phyloP scores from a whole-genome alignment of 2,888 invertebrate species.

The Phymatocera aterrima region DNA sequence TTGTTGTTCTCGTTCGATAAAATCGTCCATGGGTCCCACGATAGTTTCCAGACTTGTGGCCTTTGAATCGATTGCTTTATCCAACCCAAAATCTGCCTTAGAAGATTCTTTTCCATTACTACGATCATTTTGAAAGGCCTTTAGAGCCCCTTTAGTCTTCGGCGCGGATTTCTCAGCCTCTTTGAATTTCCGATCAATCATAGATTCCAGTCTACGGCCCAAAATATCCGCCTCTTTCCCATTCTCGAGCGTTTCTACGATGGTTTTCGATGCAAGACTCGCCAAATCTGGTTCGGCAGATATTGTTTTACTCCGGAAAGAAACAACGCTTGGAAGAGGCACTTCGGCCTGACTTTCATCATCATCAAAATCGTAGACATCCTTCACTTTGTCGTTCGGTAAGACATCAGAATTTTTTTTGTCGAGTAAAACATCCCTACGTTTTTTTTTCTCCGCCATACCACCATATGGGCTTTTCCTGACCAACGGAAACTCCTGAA shows the following conservation, averaged over 20 bases:
- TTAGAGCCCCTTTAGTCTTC: conserved; percentile 67
- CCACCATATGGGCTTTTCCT: conserved; percentile 65
- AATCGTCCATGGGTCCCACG: conserved; percentile 68
- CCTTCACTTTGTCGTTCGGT: conserved; percentile 61
- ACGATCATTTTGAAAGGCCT: conserved; percentile 57
- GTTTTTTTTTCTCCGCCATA: conserved; percentile 67
- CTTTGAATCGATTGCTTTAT: conserved; percentile 55
- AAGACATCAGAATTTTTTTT: conserved; percentile 55
- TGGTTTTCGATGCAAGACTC: conserved; percentile 59
- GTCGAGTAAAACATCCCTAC: conserved; percentile 59
- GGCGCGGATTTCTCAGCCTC: conserved; percentile 68
- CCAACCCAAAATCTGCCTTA: conserved; percentile 52
- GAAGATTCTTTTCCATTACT: background rate
- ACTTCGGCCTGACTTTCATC: conserved; percentile 67
- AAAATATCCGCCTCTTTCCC: conserved; percentile 55
- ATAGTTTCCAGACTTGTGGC: conserved; percentile 48
- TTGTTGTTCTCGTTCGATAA: conserved; percentile 63
- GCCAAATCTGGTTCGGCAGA: conserved; percentile 58
- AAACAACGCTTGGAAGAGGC: conserved; percentile 59
- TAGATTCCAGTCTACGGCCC: conserved; percentile 58
- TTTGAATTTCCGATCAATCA: conserved; percentile 66
- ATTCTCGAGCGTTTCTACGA: conserved; percentile 61
- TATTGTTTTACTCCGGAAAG: conserved; percentile 64
- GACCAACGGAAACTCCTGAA: conserved; percentile 67
- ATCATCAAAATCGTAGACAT: conserved; percentile 72